phyloP scores from a whole-genome alignment of 2,113 vertebrate species.

The Indicator maculatus region DNA sequence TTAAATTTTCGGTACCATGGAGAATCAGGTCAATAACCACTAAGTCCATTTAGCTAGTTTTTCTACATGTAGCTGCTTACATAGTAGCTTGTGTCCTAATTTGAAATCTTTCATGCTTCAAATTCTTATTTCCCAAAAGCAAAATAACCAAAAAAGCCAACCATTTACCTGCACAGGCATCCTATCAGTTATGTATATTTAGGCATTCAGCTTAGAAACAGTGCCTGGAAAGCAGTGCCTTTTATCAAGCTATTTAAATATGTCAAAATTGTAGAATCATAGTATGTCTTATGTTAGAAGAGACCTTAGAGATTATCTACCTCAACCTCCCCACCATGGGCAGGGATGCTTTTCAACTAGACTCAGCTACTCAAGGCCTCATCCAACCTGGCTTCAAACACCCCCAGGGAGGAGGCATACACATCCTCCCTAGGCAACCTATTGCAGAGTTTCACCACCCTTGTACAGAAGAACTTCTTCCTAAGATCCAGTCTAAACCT shows the following conservation, averaged over 20 bases:
- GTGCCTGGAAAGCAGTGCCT: not conserved
- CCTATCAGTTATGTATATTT: not conserved
- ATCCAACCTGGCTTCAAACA: too few relatives aligned
- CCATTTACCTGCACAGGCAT: not conserved
- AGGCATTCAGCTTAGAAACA: not conserved
- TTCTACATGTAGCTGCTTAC: not conserved
- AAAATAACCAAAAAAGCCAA: not conserved
- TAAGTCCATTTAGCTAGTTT: not conserved
- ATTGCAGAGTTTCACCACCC: too few relatives aligned
- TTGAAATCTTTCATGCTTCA: not conserved
- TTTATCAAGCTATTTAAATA: not conserved
- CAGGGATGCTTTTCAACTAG: too few relatives aligned
- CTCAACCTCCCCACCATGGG: too few relatives aligned
- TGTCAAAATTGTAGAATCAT: too few relatives aligned
- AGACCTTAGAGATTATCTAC: too few relatives aligned
- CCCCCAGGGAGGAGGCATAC: too few relatives aligned
- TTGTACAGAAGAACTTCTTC: too few relatives aligned
- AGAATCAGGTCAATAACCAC: not conserved
- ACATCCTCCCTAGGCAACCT: too few relatives aligned
- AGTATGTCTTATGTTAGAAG: too few relatives aligned
- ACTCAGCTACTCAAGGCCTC: too few relatives aligned
- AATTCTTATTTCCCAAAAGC: not conserved
- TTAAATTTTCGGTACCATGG: not conserved
- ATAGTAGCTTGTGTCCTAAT: not conserved
- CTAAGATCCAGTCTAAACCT: too few relatives aligned